These are phyloP conservation scores for Lypha dubia DNA, from an alignment of 2,888 invertebrate species.

Conservation along the genomic window DNA sequence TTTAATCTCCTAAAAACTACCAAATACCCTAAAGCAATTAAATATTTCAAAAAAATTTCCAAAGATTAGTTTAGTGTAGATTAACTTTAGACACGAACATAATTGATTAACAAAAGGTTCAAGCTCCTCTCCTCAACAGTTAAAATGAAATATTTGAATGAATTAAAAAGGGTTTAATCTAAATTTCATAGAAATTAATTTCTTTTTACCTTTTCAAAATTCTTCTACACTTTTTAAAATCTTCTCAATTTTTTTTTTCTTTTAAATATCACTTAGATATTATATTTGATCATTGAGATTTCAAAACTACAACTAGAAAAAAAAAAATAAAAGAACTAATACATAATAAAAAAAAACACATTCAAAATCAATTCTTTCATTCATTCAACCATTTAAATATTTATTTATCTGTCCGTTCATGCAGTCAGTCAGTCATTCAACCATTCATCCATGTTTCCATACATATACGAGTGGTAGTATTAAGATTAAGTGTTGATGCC, in stretches of 20 bases:
- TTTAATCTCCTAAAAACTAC: not conserved
- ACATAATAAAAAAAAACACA: constrained; percentile 2
- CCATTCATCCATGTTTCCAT: constrained; percentile 10
- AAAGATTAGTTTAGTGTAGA: not conserved
- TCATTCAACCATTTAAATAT: constrained; percentile 52
- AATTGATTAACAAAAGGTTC: not conserved
- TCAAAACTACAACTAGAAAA: not conserved
- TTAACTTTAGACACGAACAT: not conserved
- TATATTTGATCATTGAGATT: constrained; percentile 9
- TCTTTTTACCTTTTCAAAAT: not conserved
- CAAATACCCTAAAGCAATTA: not conserved
- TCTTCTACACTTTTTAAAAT: constrained; percentile 19
- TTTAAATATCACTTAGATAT: constrained; percentile 29
- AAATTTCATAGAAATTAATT: constrained; percentile 18
- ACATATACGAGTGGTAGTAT: constrained; percentile 7
- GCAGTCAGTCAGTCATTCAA: constrained; percentile 17
- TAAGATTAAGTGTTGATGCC: constrained; percentile 63
- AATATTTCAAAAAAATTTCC: not conserved
- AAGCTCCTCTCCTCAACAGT: not conserved
- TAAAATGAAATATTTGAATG: constrained; percentile 5
- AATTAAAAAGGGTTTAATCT: constrained; percentile 12
- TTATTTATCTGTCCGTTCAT: constrained; percentile 37
- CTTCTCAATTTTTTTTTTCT: constrained; percentile 12
- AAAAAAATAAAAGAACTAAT: not conserved
- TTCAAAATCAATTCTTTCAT: constrained; percentile 40